Base-by-base conservation (phyloP, 2,888 invertebrate genomes). In the Scaptomyza cyrtandrae region DNA sequence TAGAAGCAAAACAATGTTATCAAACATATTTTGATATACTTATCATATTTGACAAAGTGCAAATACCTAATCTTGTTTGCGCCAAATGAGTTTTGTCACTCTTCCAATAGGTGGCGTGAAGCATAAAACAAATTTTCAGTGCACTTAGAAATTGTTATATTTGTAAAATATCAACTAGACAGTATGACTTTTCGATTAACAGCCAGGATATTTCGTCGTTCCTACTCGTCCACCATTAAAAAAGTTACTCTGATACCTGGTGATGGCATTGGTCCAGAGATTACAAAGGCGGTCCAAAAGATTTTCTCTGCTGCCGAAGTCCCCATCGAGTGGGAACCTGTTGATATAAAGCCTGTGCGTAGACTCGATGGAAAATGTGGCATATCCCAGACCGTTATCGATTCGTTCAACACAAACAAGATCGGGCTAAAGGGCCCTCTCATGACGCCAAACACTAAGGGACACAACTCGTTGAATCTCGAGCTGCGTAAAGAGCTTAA, bases 191-290 rank as follows among this genome's bases (percentile, higher is more conserved):
- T 37, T 50, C 35, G 64, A 64, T 24, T 44, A 37, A 19, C 52
- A 16, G 14, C 45, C 0, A 39, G 16, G 11, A 9, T 37, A n/a
- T 39, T 43, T 0, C 86, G 87, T 64, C 90, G 92, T 64, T 82
- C 89, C 52, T 92, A 88, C 67, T 92, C 93, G 16, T 94, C 94
- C 45, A 93, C 93, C 75, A 92, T 93, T 70, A 93, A 94, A 83
- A 96, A 95, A 91, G 98, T 99, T 80, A 99, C 99, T 13, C 93
- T 99, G 66, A 99, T 99, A 88, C 99, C 99, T 41, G 99, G 99
- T 50, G 99, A 99, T 95, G 99, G 99, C 69, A 99, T 99, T 90
- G 99, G 99, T 2, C 99, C 99, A 0, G 99, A 99, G 94, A 99
- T 99, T 89, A 99, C 99, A 1, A 96, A 96, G 27, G 96, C 99